Conservation (phyloP, 2,113 vertebrate species). For the Eclectus roratus region DNA sequence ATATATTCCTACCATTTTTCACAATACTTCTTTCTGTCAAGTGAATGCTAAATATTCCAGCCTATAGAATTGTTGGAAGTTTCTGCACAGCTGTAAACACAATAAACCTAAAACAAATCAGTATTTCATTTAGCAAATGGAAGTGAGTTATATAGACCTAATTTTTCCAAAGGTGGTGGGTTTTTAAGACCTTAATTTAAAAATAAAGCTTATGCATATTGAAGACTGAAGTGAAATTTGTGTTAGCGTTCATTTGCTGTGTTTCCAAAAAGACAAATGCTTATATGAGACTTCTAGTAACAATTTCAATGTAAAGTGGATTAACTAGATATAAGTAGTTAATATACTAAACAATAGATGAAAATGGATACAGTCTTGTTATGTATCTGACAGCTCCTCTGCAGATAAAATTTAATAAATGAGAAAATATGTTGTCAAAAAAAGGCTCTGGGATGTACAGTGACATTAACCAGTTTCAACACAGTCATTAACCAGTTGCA, state of each 20-base stretch:
- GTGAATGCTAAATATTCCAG: neutral
- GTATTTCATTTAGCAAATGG: neutral
- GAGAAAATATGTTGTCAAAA: constrained; percentile 37
- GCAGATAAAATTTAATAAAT: constrained; percentile 60
- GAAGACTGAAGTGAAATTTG: neutral
- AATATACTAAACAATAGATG: constrained; percentile 32
- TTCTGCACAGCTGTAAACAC: neutral
- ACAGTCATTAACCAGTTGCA: constrained; percentile 5
- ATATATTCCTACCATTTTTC: neutral
- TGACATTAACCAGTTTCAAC: constrained; percentile 3
- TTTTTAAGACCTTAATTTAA: neutral
- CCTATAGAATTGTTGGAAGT: neutral
- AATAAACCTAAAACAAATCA: neutral
- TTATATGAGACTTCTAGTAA: neutral
- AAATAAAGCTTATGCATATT: neutral
- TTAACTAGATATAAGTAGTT: constrained; percentile 23
- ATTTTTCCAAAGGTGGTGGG: neutral
- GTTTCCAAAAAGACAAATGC: constrained; percentile 1
- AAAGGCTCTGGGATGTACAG: neutral
- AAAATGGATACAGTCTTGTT: neutral
- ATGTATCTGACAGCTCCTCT: constrained; percentile 2
- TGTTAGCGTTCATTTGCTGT: neutral
- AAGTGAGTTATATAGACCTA: neutral
- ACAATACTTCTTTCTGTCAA: neutral
- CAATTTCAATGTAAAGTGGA: neutral